Base-by-base conservation (phyloP, 2,888 invertebrate species). In the Trachelus stipa region DNA sequence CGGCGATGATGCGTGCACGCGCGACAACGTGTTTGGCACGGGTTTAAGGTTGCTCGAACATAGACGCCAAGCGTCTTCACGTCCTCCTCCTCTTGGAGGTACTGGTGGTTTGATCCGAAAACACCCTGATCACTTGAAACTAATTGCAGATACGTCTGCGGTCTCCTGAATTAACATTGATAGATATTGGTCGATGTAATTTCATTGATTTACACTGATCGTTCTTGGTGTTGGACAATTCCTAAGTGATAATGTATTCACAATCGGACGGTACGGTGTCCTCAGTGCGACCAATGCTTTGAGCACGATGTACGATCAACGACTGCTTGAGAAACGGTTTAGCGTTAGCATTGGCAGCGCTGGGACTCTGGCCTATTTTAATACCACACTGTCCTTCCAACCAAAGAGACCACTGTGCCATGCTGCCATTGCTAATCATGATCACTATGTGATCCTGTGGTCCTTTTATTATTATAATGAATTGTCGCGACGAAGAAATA, bases 371-470 rank as follows among this genome's bases (percentile, higher is more conserved):
- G 88, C 87, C 89, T 91, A 91, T 91, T 91, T 91, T 91, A 90
- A 90, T 90, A 90, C 90, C 56, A 56, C 84, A 79, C 89, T 89
- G 90, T 90, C 90, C 90, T 90, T 90, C 90, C 87, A 87, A 90
- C 85, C 84, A 83, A 82, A 80, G 80, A 83, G 82, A 83, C 83
- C 82, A 56, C 56, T 56, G 56, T 34, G 31, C 71, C 23, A 71
- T 15, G 11, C 23, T 33, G 31, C 71, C 34, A 34, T 34, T 23
- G 30, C 33, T 34, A 71, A 34, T 71, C 31, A 15, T 3, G 23
- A 56, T 56, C 56, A 56, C 56, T 56, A 23, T 56, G 23, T 56
- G 56, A 80, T 83, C 83, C 81, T 82, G 77, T 80, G 80, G 74
- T 23, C n/a, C 76, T 69, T 35, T 76, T 74, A 12, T 37, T 56